These are phyloP conservation scores for Brachyistius frenatus DNA, from an alignment of 2,113 vertebrate genomes.

Conservation along the genomic window DNA sequence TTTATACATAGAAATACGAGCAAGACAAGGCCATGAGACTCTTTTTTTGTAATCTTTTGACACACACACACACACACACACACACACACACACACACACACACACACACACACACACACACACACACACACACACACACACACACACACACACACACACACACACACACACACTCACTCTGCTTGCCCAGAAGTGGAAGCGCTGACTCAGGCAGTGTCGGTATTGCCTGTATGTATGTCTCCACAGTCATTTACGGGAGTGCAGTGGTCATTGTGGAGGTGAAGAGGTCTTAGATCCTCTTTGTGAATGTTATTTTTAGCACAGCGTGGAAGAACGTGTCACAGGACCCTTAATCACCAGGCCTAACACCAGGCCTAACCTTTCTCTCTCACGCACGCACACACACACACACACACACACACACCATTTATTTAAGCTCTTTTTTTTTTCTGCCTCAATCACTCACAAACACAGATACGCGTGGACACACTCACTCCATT, in stretches of 20 bases:
- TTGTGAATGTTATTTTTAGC: slow-evolving; percentile 71
- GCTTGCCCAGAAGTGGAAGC: slow-evolving; percentile 35
- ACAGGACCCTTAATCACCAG: slow-evolving; percentile 66
- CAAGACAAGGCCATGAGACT: no score
- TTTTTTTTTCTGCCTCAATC: slow-evolving; percentile 26
- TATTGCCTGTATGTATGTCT: slow-evolving; percentile 15
- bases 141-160: not conserved
- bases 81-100: not conserved
- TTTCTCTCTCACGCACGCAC: slow-evolving; percentile 34
- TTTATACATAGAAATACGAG: no score
- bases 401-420: not conserved
- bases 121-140: not conserved
- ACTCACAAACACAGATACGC: slow-evolving; percentile 42
- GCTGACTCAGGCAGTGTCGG: slow-evolving; percentile 52
- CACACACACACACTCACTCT: not conserved
- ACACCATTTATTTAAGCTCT: slow-evolving; percentile 43
- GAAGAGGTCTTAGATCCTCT: slow-evolving; percentile 53
- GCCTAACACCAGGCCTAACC: slow-evolving; percentile 55
- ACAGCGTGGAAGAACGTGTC: slow-evolving; percentile 55
- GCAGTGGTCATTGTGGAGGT: slow-evolving; percentile 36
- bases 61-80: no score
- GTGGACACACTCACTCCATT: slow-evolving; percentile 63
- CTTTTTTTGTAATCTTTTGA: no score
- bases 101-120: not conserved
- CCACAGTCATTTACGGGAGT: slow-evolving; percentile 42